phyloP scores from a whole-genome alignment of 1,140 invertebrate genomes.

The Solen grandis region DNA sequence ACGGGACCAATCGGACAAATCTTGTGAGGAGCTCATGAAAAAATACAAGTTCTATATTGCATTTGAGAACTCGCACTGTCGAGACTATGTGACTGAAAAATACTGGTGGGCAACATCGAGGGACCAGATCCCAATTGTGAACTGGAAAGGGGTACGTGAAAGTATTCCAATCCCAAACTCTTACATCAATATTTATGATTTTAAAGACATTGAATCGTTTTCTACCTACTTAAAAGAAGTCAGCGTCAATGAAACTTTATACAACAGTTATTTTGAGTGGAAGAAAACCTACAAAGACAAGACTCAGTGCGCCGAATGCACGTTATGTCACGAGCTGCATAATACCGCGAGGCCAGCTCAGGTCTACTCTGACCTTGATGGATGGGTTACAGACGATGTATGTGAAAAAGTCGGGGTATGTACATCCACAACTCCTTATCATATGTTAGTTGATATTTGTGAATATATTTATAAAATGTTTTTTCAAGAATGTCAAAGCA shows the following conservation, averaged over 20 bases:
- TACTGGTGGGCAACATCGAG: conserved; percentile 71
- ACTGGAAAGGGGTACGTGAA: conserved; percentile 75
- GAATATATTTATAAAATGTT: too few relatives aligned
- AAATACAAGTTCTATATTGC: conserved; percentile 93
- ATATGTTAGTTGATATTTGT: too few relatives aligned
- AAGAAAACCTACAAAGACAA: conserved; percentile 62
- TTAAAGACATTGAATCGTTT: conserved; percentile 90
- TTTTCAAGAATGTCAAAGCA: too few relatives aligned
- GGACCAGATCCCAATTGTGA: conserved; percentile 72
- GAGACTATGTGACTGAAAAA: conserved; percentile 80
- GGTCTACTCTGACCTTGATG: conserved; percentile 67
- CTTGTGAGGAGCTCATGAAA: conserved; percentile 57
- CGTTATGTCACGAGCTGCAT: conserved; percentile 66
- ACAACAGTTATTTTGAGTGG: conserved; percentile 78
- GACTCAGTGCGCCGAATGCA: conserved; percentile 60
- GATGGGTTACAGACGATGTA: conserved; percentile 68
- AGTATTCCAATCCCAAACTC: conserved; percentile 85
- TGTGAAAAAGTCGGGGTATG: conserved; percentile 47
- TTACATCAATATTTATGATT: conserved; percentile 97
- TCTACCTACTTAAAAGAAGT: conserved; percentile 90
- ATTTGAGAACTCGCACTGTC: conserved; percentile 79
- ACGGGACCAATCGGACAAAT: conserved; percentile 54
- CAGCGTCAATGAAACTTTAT: conserved; percentile 67
- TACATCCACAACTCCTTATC: too few relatives aligned
- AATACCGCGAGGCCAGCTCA: conserved; percentile 60